These are phyloP conservation scores for Serripes groenlandicus DNA, from an alignment of 2,888 invertebrate species.

Conservation along the genomic window DNA sequence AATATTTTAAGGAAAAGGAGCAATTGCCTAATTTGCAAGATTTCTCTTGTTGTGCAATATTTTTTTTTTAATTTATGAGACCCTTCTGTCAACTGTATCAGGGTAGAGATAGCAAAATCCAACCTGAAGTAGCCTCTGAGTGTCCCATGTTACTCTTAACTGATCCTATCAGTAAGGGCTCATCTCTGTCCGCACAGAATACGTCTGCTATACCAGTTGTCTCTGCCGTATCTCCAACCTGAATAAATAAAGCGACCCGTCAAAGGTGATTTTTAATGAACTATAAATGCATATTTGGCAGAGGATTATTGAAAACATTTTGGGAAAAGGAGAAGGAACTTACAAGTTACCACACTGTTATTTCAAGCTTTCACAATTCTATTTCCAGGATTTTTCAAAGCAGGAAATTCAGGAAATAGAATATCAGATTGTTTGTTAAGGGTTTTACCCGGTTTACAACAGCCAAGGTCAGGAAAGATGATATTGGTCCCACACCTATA, in stretches of 20 bases:
- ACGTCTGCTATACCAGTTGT: constrained; percentile 94
- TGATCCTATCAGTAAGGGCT: constrained; percentile 95
- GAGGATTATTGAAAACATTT: neutral
- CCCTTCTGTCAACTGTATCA: neutral
- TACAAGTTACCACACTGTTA: neutral
- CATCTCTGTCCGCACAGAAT: constrained; percentile 63
- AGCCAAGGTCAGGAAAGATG: too few species aligned
- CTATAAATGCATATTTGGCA: too few species aligned
- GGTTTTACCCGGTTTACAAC: too few species aligned
- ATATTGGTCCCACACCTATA: too few species aligned
- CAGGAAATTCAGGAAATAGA: too few species aligned
- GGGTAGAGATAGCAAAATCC: constrained; percentile 82
- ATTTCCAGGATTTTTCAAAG: neutral
- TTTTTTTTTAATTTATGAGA: neutral
- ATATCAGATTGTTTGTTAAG: too few species aligned
- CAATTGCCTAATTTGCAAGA: too few species aligned
- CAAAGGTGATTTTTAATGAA: too few species aligned
- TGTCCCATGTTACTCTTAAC: constrained; percentile 99
- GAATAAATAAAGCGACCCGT: too few species aligned
- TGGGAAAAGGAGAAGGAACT: neutral
- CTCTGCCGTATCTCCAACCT: constrained; percentile 93
- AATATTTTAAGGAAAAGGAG: too few species aligned
- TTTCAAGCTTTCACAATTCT: neutral
- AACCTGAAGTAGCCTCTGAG: constrained; percentile 91
- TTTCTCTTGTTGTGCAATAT: neutral